phyloP scores from a whole-genome alignment of 2,797 vertebrate genomes.

The Halcyon leucocephala region DNA sequence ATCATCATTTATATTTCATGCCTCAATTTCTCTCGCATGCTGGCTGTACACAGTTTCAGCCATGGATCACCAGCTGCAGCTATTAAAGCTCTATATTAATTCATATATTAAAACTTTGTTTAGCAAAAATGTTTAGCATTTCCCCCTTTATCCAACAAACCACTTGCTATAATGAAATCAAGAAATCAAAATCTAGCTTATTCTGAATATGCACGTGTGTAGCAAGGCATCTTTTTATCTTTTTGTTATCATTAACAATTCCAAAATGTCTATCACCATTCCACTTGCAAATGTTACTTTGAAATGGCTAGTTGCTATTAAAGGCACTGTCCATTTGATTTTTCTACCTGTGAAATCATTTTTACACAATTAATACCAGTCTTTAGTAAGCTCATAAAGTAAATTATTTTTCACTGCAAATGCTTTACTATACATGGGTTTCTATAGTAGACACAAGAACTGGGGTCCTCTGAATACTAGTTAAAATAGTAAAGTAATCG shows the following conservation, averaged over 20 bases:
- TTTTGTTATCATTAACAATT: neutral
- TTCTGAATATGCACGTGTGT: neutral
- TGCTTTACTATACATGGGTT: neutral
- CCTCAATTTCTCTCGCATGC: neutral
- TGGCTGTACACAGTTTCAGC: neutral
- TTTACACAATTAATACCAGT: neutral
- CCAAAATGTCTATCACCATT: neutral
- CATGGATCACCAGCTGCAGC: neutral
- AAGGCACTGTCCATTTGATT: neutral
- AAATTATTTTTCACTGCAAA: neutral
- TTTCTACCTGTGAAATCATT: neutral
- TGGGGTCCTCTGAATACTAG: neutral
- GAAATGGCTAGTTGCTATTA: neutral
- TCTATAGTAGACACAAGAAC: neutral
- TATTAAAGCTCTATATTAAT: slow-evolving; percentile 16
- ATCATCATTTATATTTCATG: slow-evolving; percentile 39
- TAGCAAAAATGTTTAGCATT: neutral
- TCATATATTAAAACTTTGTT: slow-evolving; percentile 12
- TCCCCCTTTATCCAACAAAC: neutral
- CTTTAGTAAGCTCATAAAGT: neutral
- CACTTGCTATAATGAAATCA: neutral
- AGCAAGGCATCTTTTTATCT: neutral
- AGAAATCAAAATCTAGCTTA: neutral
- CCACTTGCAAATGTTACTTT: neutral
- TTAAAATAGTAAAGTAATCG: neutral